These are phyloP conservation scores for Acinonyx jubatus DNA, from an alignment of 2,113 vertebrate species.

Conservation along the genomic window DNA sequence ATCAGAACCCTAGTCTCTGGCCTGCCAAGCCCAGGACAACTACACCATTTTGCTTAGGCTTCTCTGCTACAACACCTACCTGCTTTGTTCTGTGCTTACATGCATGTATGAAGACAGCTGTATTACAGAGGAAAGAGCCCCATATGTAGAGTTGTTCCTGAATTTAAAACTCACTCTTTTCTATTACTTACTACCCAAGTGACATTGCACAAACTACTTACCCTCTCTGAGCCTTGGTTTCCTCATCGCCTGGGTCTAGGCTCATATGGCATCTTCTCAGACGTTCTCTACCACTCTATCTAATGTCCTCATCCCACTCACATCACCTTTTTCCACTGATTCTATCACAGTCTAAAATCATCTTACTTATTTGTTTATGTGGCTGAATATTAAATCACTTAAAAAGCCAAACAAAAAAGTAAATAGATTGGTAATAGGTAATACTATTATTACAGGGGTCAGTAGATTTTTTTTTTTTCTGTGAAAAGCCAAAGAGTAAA, in stretches of 20 bases:
- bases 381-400: constrained; percentile 16
- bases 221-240: background rate
- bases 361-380: background rate
- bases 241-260: background rate
- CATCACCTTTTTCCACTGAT: background rate
- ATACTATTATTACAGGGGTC: background rate
- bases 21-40: constrained; percentile 37
- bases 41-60: background rate
- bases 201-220: background rate
- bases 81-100: background rate
- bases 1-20: background rate
- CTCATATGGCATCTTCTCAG: background rate
- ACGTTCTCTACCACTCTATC: background rate
- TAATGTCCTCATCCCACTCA: background rate
- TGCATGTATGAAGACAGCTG: background rate
- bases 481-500: background rate
- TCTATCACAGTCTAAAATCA: background rate
- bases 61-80: background rate
- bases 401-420: background rate
- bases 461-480: constrained; percentile 8
- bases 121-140: background rate
- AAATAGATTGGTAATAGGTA: background rate
- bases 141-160: background rate
- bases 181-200: background rate
- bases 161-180: background rate